A percentile compares a stretch with the other conserved stretches of the same genome.
phyloP scores from a whole-genome alignment of 2,113 vertebrate genomes.

The Odocoileus hemionus region DNA sequence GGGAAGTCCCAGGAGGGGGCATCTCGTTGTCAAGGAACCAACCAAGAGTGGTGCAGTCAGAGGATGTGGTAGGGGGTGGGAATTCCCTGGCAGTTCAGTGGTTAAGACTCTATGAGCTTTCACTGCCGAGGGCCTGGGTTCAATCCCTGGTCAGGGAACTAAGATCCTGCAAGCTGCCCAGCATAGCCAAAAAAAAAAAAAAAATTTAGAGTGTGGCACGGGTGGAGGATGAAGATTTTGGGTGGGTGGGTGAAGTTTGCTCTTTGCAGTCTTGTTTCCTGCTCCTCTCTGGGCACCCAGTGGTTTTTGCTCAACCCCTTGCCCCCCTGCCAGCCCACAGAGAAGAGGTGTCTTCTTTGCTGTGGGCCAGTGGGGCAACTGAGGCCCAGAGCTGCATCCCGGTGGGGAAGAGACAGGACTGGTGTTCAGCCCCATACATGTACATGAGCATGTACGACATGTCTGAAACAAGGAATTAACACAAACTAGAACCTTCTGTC shows the following conservation, averaged over 20 bases:
- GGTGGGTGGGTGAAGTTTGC: not conserved
- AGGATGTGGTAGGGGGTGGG: not conserved
- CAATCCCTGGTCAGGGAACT: not conserved
- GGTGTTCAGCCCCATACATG: not conserved
- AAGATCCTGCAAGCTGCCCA: not conserved
- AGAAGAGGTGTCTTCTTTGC: not conserved
- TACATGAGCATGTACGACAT: no score
- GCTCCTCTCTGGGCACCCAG: rapidly evolving
- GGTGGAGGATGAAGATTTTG: not conserved
- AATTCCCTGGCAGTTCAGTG: not conserved
- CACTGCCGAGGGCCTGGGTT: not conserved
- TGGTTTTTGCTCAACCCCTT: not conserved
- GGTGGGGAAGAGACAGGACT: not conserved
- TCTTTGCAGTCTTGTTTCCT: not conserved
- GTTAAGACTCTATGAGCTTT: not conserved
- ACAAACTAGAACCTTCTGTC: not conserved
- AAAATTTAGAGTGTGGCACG: not conserved
- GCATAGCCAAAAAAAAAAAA: not conserved
- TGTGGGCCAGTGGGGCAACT: not conserved
- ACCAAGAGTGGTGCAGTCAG: not conserved
- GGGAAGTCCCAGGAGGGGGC: not conserved
- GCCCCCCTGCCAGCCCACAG: not conserved
- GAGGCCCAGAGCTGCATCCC: not conserved
- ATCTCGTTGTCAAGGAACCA: not conserved
- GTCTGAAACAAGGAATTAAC: not conserved